Base-by-base conservation (phyloP, 2,113 vertebrate genomes). In the Sialia sialis region DNA sequence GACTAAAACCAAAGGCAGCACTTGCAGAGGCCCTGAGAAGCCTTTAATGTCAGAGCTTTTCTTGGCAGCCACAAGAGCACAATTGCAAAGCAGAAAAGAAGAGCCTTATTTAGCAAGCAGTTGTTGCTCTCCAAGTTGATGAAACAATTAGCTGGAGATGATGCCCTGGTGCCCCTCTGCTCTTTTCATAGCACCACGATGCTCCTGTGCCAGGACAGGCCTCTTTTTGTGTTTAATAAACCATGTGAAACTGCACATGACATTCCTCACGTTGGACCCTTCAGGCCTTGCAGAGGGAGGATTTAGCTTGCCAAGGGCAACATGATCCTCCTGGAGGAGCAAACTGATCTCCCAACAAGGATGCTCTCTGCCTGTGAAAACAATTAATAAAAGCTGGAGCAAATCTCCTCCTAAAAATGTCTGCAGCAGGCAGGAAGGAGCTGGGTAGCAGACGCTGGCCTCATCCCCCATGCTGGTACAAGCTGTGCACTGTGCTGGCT, bases 141-240 rank as follows among this genome's bases (percentile, higher is more conserved):
- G 90, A 95, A 93, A 89, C 76, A 91, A 91, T 95, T 90, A 95
- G 68, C 59, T 90, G 58, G 85, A 79, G 74, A 86, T 85, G 90
- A 85, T 79, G 74, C 73, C 29, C 39, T 85, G 70, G 63, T 93
- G 87, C 84, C 48, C n/a, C 76, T 87, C 69, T 86, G 46, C 88
- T 90, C 75, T 73, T 94, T 86, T 63, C 82, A 74, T 27, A 91
- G 51, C 70, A 76, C 43, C 64, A 64, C 29, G 2, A 13, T 34
- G 36, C n/a, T 93, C 26, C 55, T 75, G 63, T 76, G 77, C 58
- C 63, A 85, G 67, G 67, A 72, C 23, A 27, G 83, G 4, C 12
- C 43, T 80, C 74, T 66, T 14, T 38, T 48, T 8, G 62, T 27
- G 34, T 83, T 80, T 67, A 83, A 63, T 63, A 84, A 94, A 46